Evolutionary conservation across 1,140 invertebrate genomes (phyloP).

Genomic region (Drosophila funebris): DNA sequence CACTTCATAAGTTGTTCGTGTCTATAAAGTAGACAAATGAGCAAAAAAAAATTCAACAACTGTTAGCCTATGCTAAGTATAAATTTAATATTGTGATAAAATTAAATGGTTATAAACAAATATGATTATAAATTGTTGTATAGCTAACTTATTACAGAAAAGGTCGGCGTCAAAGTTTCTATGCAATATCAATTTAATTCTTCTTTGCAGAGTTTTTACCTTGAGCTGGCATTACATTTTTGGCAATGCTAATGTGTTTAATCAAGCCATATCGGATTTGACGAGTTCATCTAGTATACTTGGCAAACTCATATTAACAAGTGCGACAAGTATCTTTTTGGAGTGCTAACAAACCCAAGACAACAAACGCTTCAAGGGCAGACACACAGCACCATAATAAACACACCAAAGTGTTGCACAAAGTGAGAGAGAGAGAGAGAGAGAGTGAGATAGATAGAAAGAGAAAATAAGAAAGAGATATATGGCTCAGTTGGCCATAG

Average conservation of each 20-base stretch:
- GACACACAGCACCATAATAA: constrained; percentile 57
- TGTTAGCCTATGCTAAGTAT: too few relatives aligned
- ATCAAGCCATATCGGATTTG: constrained; percentile 31
- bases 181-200: too few relatives aligned
- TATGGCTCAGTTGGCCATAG: constrained; percentile 47
- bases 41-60: neutral
- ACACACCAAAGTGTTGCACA: constrained; percentile 74
- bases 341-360: neutral
- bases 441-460: neutral
- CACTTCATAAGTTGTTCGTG: constrained; percentile 39
- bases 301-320: constrained; percentile 26
- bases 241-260: constrained; percentile 19
- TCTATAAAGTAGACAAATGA: neutral
- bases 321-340: neutral
- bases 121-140: too few relatives aligned
- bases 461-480: neutral
- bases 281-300: constrained; percentile 32
- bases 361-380: constrained; percentile 27
- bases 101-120: too few relatives aligned
- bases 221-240: neutral
- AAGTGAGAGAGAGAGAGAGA: neutral
- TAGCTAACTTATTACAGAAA: too few relatives aligned
- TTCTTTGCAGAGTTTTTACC: neutral
- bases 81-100: too few relatives aligned
- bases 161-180: too few relatives aligned